Evolutionary conservation across 2,797 vertebrate species (phyloP).

Genomic region (Todus mexicanus): DNA sequence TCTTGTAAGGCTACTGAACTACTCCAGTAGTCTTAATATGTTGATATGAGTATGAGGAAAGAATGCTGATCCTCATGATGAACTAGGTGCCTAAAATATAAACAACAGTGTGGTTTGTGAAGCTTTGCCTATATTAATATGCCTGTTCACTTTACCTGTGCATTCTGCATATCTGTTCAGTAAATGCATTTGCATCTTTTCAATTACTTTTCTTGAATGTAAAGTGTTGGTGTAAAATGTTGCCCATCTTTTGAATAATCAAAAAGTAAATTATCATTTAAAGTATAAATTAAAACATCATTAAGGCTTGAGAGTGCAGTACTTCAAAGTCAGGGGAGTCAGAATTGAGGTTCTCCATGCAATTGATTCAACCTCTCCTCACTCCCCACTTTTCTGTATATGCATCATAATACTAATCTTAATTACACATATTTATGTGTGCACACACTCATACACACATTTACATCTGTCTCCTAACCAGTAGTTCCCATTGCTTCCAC

Average conservation of each 20-base stretch:
- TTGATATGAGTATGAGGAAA: constrained; percentile 2
- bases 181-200: constrained; percentile 51
- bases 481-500: background rate
- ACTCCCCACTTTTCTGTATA: background rate
- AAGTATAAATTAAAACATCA: constrained; percentile 50
- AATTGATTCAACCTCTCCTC: constrained; percentile 23
- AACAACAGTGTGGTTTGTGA: constrained; percentile 13
- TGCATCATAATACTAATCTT: background rate
- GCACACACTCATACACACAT: background rate
- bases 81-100: background rate
- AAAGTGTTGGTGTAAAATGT: constrained; percentile 38
- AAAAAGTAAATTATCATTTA: constrained; percentile 43
- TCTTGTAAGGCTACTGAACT: background rate
- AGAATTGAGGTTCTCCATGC: background rate
- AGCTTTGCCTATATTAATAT: constrained; percentile 38
- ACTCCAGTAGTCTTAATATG: background rate
- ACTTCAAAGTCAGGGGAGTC: constrained; percentile 46
- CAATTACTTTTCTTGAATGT: constrained; percentile 54
- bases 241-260: constrained; percentile 44
- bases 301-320: constrained; percentile 22
- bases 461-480: background rate
- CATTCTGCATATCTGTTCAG: constrained; percentile 24
- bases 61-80: constrained; percentile 3
- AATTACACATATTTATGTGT: background rate
- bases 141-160: background rate